Evolutionary conservation across 2,888 invertebrate species (phyloP).

Genomic region (Himalopsyche japonica): DNA sequence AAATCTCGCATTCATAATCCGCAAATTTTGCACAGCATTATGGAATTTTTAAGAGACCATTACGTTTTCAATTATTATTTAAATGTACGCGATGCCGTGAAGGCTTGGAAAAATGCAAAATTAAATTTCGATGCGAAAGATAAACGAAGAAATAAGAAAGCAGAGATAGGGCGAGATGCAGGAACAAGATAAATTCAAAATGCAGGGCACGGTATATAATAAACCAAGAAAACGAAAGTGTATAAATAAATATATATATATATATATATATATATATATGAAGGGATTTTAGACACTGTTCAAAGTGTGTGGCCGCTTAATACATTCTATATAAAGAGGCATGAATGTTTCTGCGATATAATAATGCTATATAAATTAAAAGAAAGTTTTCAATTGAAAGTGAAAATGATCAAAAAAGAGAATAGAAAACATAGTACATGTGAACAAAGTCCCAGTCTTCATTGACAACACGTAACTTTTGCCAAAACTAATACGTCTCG

Average conservation of each 20-base stretch:
- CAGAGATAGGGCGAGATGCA: not conserved
- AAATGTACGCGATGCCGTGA: constrained; percentile 3
- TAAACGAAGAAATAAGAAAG: not conserved
- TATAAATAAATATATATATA: not conserved
- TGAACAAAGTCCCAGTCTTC: no score
- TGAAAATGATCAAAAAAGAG: no score
- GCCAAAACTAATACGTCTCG: no score
- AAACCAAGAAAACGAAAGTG: not conserved
- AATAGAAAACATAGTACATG: no score
- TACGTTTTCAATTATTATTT: constrained; percentile 26
- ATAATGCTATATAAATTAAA: no score
- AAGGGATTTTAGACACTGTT: no score
- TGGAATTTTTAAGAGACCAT: constrained; percentile 11
- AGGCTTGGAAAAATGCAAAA: not conserved
- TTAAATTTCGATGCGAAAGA: not conserved
- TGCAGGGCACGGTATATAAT: not conserved
- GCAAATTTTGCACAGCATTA: not conserved
- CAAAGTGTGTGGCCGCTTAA: no score
- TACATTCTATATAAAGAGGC: no score
- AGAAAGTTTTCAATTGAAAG: no score
- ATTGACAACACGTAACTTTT: no score
- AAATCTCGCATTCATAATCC: not conserved
- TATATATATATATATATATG: not conserved
- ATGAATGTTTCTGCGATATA: no score
- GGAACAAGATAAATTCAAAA: not conserved